A percentile compares a stretch with the other conserved stretches of the same genome.
Conservation (phyloP, 2,888 invertebrate genomes). For the Mactromeris polynyma region DNA sequence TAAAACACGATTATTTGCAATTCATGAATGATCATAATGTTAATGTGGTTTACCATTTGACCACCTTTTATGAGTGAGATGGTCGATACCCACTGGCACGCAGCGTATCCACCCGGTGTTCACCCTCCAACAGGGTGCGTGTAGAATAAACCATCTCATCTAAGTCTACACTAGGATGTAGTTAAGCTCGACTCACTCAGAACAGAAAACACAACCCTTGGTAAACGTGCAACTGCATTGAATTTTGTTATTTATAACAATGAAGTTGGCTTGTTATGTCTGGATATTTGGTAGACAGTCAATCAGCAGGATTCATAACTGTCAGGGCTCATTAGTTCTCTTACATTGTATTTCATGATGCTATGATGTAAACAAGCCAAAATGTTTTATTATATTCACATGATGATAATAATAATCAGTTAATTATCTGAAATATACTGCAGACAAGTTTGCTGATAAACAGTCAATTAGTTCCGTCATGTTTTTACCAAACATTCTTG, state of each 20-base stretch:
- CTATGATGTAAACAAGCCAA: not conserved
- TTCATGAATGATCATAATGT: no score
- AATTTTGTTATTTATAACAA: not conserved
- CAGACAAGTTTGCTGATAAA: not conserved
- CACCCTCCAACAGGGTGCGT: not conserved
- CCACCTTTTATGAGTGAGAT: no score
- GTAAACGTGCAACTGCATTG: not conserved
- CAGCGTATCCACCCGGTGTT: no score
- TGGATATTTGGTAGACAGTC: not conserved
- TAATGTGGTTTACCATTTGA: no score
- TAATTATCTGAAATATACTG: not conserved
- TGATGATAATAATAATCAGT: not conserved
- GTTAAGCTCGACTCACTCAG: not conserved
- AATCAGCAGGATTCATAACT: not conserved
- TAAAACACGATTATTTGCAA: no score
- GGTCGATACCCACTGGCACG: no score
- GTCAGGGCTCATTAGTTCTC: not conserved
- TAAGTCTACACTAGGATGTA: not conserved
- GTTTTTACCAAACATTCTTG: not conserved
- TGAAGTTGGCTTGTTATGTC: not conserved
- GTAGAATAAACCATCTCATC: not conserved
- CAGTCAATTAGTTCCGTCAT: not conserved
- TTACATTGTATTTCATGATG: not conserved
- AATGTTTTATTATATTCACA: not conserved
- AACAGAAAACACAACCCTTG: not conserved